Evolutionary conservation across 30 jellyfish, hydroid and myxozoan species (phyloP), one percentile per base, ranked within the genome.

Genomic region (Cassiopea xamachana): DNA sequence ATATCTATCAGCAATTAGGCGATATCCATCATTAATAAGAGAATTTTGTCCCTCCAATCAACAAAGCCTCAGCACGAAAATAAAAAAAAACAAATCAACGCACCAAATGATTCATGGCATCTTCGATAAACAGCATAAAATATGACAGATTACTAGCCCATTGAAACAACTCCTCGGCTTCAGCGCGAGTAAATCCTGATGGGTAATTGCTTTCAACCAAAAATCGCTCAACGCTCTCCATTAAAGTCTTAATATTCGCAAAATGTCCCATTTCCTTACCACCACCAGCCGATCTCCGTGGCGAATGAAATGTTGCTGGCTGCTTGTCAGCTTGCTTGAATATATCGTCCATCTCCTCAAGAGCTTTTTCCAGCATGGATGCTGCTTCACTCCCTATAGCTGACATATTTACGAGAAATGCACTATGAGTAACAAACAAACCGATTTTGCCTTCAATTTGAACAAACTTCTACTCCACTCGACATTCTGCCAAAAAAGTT

Each of bases 381-480:
- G 98, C 99, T 16, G 99, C 99, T 82, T 96, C 99, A 50, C 97
- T 83, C 17, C 99, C 99, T 43, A 96, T 98, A 1, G 99, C 98
- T 9, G 98, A 96, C 99, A 96, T 96, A 60, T 86, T 75, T 75
- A 39, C 82, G 46, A 14, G 69, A 27, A 6, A 44, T 51, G 71
- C 59, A 14, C 13, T 46, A 73, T 46, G 13, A 0, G 47, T 2
- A 6, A 14, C 69, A 75, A 75, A 7, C 45, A 47, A 47, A 48
- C 16, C 9, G 47, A 6, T 51, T 75, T 47, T 2, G 12, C 47
- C 27, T 43, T 8, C n/a, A 15, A 12, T 2, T 15, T 8, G 55
- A 17, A n/a, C 55, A 0, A 1, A 64, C 43, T 4, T 64, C 74
- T 14, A 13, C 27, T 64, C 15, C 74, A 2, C 15, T 4, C 15